These are phyloP conservation scores for Pleuronectes platessa DNA, from an alignment of 2,113 vertebrate genomes.

Conservation along the genomic window DNA sequence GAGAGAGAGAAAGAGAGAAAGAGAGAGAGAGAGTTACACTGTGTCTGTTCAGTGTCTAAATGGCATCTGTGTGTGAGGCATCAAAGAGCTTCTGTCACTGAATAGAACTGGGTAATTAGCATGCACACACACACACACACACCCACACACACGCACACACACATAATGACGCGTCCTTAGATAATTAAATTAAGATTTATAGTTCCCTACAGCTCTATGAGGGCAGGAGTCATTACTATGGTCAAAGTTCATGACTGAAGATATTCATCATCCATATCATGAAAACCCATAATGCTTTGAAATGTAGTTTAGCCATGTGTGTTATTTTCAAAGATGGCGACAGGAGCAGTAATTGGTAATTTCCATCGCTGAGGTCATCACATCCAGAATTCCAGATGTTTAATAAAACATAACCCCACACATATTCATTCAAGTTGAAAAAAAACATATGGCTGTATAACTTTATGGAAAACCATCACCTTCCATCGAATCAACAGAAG, in stretches of 20 bases:
- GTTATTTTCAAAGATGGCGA: no score
- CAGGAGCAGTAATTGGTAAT: no score
- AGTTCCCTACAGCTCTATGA: neutral
- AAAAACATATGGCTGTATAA: neutral
- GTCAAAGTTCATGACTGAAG: neutral
- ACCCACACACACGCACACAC: slow-evolving; percentile 1
- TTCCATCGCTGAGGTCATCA: neutral
- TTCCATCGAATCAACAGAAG: no score
- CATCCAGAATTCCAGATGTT: neutral
- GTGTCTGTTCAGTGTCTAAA: slow-evolving; percentile 47
- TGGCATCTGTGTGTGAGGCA: slow-evolving; percentile 59
- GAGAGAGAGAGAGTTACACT: slow-evolving; percentile 16
- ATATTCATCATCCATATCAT: neutral
- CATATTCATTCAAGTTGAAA: neutral
- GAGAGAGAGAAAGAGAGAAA: slow-evolving; percentile 5
- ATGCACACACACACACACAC: slow-evolving; percentile 36
- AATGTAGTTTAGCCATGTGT: neutral
- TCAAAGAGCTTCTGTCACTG: slow-evolving; percentile 62
- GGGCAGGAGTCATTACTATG: neutral
- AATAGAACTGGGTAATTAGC: slow-evolving; percentile 50
- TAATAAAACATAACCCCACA: neutral
- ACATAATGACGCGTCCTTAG: neutral
- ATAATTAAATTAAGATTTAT: slow-evolving; percentile 1
- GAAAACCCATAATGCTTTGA: slow-evolving; percentile 5
- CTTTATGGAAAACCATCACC: no score